phyloP scores from a whole-genome alignment of 2,888 invertebrate species.

The Eustalomyia histrio region DNA sequence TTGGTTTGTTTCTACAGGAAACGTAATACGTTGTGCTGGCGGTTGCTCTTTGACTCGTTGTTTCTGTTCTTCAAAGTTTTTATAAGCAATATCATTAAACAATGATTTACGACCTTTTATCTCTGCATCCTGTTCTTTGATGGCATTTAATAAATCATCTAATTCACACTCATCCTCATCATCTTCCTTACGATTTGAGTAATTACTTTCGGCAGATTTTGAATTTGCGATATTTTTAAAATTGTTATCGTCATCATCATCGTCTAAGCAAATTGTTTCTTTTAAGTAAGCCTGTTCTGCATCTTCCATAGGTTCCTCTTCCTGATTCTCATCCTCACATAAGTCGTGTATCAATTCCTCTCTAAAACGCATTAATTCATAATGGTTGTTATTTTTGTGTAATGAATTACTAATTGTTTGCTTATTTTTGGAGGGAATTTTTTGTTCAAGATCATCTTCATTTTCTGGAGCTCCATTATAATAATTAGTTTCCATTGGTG shows the following conservation, averaged over 20 bases:
- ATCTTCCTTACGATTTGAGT: constrained; percentile 3
- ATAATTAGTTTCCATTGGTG: constrained; percentile 14
- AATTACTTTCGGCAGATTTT: not conserved
- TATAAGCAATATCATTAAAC: constrained; percentile 72
- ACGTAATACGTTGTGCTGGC: constrained; percentile 60
- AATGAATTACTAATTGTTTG: not conserved
- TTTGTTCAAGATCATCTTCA: constrained; percentile 61
- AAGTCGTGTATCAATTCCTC: constrained; percentile 71
- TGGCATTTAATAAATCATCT: constrained; percentile 74
- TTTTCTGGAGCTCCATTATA: constrained; percentile 63
- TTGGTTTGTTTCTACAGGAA: constrained; percentile 40
- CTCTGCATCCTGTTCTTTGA: constrained; percentile 74
- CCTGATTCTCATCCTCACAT: constrained; percentile 70
- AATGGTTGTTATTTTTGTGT: not conserved
- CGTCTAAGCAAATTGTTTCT: constrained; percentile 67
- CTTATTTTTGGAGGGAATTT: not conserved
- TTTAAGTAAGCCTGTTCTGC: constrained; percentile 69
- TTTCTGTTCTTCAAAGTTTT: constrained; percentile 72
- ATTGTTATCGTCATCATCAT: constrained; percentile 60
- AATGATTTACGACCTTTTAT: constrained; percentile 73
- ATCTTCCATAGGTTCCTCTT: constrained; percentile 64
- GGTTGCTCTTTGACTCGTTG: constrained; percentile 29
- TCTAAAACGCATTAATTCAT: constrained; percentile 50
- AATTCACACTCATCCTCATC: constrained; percentile 71
- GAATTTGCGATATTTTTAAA: constrained; percentile 2